These are phyloP conservation scores for Pelvicachromis taeniatus DNA, from an alignment of 2,113 vertebrate genomes.

Conservation along the genomic window DNA sequence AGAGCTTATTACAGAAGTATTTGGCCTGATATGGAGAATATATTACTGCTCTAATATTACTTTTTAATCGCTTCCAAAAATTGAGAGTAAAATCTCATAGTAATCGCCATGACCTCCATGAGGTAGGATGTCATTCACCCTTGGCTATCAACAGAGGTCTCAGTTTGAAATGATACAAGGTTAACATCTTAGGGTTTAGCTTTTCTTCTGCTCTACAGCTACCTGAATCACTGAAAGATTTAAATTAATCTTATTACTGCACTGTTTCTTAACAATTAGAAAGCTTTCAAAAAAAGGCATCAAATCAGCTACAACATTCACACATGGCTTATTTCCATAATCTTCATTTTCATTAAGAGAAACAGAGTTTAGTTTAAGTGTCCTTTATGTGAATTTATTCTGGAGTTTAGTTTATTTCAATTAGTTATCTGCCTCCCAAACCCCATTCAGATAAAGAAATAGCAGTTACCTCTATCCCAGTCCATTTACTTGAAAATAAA, in stretches of 20 bases:
- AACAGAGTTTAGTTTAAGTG: not conserved
- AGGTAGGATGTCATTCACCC: slow-evolving; percentile 81
- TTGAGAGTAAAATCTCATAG: not conserved
- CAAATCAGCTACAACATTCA: not conserved
- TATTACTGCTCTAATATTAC: not conserved
- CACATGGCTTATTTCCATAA: not conserved
- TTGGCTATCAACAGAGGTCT: slow-evolving; percentile 81
- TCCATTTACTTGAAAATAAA: slow-evolving; percentile 73
- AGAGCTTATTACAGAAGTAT: not conserved
- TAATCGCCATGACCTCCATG: slow-evolving; percentile 81
- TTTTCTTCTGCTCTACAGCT: slow-evolving; percentile 81
- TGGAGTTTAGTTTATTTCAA: not conserved
- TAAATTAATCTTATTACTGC: not conserved
- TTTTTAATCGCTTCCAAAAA: not conserved
- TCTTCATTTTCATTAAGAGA: not conserved
- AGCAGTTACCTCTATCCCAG: slow-evolving; percentile 78
- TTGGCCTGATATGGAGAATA: not conserved
- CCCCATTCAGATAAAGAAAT: slow-evolving; percentile 52
- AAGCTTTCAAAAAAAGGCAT: not conserved
- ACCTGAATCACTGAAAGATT: slow-evolving; percentile 69
- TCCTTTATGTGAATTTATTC: not conserved
- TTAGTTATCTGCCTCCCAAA: slow-evolving; percentile 40
- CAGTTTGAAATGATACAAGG: slow-evolving; percentile 87
- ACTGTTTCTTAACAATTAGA: not conserved
- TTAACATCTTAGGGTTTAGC: slow-evolving; percentile 82